Conservation (phyloP, 1,140 invertebrate genomes). For the Atta texana region DNA sequence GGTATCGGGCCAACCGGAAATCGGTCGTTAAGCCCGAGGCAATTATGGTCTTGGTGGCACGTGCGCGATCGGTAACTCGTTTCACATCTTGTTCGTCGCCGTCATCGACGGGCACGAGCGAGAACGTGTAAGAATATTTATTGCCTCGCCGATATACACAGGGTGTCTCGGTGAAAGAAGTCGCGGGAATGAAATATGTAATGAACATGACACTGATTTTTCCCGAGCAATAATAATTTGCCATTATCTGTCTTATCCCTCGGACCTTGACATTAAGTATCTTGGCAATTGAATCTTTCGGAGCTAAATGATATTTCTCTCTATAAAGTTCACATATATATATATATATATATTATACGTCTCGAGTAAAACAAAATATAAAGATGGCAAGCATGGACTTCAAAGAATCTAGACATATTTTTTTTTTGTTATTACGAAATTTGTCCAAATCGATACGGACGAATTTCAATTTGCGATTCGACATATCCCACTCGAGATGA, state of each 20-base stretch:
- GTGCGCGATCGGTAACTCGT: conserved; percentile 47
- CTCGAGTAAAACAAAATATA: neutral
- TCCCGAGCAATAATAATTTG: neutral
- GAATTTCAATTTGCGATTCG: neutral
- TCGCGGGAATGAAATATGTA: neutral
- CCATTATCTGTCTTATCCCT: neutral
- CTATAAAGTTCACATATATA: neutral
- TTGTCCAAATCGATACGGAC: neutral
- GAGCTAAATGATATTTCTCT: neutral
- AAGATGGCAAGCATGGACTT: neutral
- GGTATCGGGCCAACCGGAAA: conserved; percentile 44
- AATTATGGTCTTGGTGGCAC: conserved; percentile 46
- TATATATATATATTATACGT: too few species aligned
- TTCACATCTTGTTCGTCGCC: conserved; percentile 40
- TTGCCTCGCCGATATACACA: neutral
- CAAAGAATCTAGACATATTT: neutral
- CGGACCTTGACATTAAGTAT: conserved; percentile 13
- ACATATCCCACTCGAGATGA: neutral
- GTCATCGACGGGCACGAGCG: conserved; percentile 13
- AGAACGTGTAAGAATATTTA: conserved; percentile 21
- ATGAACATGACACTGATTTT: neutral
- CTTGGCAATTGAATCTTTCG: conserved; percentile 12
- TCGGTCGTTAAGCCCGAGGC: conserved; percentile 48
- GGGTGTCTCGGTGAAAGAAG: neutral
- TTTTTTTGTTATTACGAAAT: neutral